Evolutionary conservation across 2,113 vertebrate genomes (phyloP).

Genomic region (Callocephalon fimbriatum): DNA sequence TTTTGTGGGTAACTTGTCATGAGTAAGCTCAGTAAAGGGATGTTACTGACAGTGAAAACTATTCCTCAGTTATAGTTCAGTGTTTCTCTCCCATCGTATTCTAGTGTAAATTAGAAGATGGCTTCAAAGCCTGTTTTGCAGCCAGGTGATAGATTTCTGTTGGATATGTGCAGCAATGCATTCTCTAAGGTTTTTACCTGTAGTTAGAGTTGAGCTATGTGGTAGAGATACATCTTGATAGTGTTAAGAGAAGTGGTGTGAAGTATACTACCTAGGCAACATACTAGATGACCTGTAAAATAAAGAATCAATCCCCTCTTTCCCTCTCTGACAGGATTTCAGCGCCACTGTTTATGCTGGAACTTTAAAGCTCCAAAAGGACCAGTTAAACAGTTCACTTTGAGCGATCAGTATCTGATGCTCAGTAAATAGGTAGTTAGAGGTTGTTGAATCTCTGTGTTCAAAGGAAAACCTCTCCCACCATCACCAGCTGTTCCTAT

Average conservation of each 20-base stretch:
- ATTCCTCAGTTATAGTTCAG: neutral
- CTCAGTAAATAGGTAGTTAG: neutral
- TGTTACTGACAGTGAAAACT: constrained; percentile 10
- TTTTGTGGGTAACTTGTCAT: neutral
- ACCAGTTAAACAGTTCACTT: neutral
- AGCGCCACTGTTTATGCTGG: neutral
- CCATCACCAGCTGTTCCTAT: neutral
- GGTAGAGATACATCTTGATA: neutral
- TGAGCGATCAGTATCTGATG: neutral
- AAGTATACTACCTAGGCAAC: neutral
- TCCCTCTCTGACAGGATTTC: neutral
- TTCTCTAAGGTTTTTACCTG: neutral
- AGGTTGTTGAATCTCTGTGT: neutral
- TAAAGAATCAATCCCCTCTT: neutral
- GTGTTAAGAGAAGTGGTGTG: neutral
- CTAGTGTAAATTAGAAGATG: neutral
- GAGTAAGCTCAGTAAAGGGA: neutral
- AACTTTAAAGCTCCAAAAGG: neutral
- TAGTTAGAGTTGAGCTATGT: neutral
- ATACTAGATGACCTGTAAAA: neutral
- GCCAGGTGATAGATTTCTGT: neutral
- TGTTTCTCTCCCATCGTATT: neutral
- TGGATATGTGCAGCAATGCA: fast-evolving
- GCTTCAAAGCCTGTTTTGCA: neutral
- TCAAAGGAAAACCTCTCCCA: neutral